phyloP scores from a whole-genome alignment of 2,888 invertebrate genomes.

The Fragum fragum region DNA sequence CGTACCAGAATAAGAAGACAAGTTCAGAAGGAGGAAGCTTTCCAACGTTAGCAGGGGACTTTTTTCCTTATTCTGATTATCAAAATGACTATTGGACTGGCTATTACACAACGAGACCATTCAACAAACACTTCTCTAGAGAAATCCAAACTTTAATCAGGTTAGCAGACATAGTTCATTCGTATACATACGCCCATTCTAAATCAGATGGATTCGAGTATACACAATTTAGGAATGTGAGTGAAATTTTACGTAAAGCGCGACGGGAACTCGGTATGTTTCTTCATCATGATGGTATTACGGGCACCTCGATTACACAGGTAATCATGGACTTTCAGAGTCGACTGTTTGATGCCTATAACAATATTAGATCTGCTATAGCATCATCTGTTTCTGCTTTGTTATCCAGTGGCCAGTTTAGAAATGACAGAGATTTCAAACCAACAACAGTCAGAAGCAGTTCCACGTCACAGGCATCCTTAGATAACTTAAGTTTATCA shows the following conservation, averaged over 20 bases:
- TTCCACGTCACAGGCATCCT: neutral
- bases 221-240: conserved; percentile 86
- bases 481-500: conserved; percentile 10
- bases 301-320: conserved; percentile 96
- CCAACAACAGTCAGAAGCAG: conserved; percentile 22
- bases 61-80: conserved; percentile 98
- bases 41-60: conserved; percentile 96
- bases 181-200: conserved; percentile 74
- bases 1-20: conserved; percentile 54
- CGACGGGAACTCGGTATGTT: conserved; percentile 96
- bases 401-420: conserved; percentile 62
- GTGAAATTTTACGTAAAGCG: conserved; percentile 87
- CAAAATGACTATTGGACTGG: conserved; percentile 97
- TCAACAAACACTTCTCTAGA: conserved; percentile 90
- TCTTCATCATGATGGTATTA: conserved; percentile 99
- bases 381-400: conserved; percentile 63
- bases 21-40: conserved; percentile 89
- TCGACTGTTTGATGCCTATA: conserved; percentile 69
- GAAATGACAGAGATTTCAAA: neutral
- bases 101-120: conserved; percentile 94
- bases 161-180: conserved; percentile 84
- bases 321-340: conserved; percentile 95
- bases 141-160: conserved; percentile 87
- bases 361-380: conserved; percentile 65
- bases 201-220: conserved; percentile 29